A percentile compares a stretch with the other conserved stretches of the same genome.
Conservation (phyloP, 2,797 vertebrate species). For the Mormyrops boulengeri region DNA sequence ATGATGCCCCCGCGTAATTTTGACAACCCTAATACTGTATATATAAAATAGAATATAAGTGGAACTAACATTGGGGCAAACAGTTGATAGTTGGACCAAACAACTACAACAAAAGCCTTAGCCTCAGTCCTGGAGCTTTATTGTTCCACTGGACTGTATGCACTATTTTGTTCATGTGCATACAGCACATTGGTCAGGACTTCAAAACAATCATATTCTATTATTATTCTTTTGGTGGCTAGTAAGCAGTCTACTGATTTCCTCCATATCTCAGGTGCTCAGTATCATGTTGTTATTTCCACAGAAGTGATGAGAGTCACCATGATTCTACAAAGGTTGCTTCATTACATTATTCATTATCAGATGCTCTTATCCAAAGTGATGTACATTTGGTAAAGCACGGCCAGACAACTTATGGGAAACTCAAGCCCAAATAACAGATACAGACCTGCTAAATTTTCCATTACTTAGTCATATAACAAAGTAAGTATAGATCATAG, state of each 20-base stretch:
- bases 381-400: not conserved
- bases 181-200: not conserved
- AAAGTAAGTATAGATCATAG: no score
- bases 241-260: not conserved
- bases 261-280: not conserved
- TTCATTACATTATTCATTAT: not conserved
- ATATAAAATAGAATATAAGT: no score
- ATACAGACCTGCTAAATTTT: not conserved
- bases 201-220: not conserved
- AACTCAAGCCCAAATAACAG: not conserved
- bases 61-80: no score
- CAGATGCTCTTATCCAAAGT: not conserved
- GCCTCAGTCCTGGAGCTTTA: not conserved
- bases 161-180: not conserved
- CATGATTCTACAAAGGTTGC: not conserved
- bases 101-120: no score
- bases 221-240: not conserved
- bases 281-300: not conserved
- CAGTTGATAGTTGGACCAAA: no score
- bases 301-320: not conserved
- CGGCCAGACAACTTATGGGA: no score
- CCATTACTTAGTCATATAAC: not conserved
- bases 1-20: no score
- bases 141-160: not conserved
- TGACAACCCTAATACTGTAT: no score